Base-by-base conservation (phyloP, 2,888 invertebrate genomes). In the Erannis defoliaria region DNA sequence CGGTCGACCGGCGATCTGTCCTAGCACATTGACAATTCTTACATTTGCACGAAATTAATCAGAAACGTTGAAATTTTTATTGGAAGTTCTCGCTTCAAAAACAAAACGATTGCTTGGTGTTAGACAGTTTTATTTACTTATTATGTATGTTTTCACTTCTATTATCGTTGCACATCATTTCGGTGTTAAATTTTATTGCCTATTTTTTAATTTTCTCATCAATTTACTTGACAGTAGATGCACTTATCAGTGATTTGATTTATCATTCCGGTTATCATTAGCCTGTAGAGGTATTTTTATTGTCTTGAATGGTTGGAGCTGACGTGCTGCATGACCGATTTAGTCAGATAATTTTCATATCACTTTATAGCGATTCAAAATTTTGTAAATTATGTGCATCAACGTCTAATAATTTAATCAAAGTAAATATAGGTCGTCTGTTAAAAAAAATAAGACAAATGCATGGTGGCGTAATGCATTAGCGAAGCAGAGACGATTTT, bases 21-120 rank as follows among this genome's bases (percentile, higher is more conserved):
- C 88, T 92, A 90, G 91, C 93, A 93, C 92, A 88, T 88, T 86
- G 84, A 87, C 78, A 83, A 88, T 85, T 88, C 76, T 88, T 87
- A 88, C 86, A 89, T 88, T 82, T 91, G 91, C 91, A 92, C 91
- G 91, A 89, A 86, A 82, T 81, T 81, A 66, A 76, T 77, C 81
- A 81, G 76, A 76, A 71, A 68, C 71, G 68, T 76, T 72, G 64
- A 75, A 75, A 72, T 75, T 75, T 76, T 81, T 75, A 85, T 89
- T 89, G 84, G 78, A 90, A 88, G 81, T 85, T 86, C 78, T 88
- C 82, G 92, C 92, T 92, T 92, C 80, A 78, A 83, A 84, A 84
- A 80, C 77, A 78, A 87, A 84, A 83, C 80, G 77, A 85, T 85
- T 85, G 92, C 92, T 92, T 92, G 85, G 77, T 91, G 90, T 91